Base-by-base conservation (phyloP, 2,113 vertebrate species). In the Toxotes chatareus region DNA sequence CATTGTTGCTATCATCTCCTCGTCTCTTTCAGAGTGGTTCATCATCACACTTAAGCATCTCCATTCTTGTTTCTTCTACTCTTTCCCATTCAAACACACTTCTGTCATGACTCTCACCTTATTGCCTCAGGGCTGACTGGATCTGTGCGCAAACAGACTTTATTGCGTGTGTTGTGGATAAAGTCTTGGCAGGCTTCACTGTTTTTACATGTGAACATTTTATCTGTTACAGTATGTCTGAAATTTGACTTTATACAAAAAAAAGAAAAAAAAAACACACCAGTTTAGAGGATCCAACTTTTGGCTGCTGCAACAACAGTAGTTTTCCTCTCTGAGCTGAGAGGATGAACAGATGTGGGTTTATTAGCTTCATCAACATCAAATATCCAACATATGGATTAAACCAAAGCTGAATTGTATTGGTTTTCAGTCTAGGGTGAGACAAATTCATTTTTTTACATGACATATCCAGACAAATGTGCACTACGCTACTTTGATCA, bases 11-110 rank as follows among this genome's bases (percentile, higher is more conserved):
- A 76, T 85, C 67, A 66, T 57, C 36, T 84, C 55, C 73, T 71
- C 3, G 38, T 63, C 71, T 83, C 40, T 76, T 70, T 71, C 76
- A 81, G 73, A 55, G 61, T 57, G 61, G 55, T 76, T 88, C 81
- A 82, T 85, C 68, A 31, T 75, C 56, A 7, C 38, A 42, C 77
- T 67, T 51, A 63, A 56, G 34, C 42, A 0, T 70, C 71, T 27
- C n/a, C 56, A 71, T 76, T 88, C 69, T 76, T 36, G 72, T 67
- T 64, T 64, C 71, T 73, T 44, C 59, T 60, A 12, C 34, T 23
- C 56, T 60, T 21, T 79, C 27, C 36, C 17, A 69, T 87, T 85
- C 61, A 84, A 46, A 71, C 38, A 21, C 49, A 21, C 80, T 57
- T 73, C 11, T 46, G 66, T 74, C 63, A 61, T 67, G 47, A 66